phyloP scores from a whole-genome alignment of 1,140 invertebrate genomes.

The Drosophila virilis region DNA sequence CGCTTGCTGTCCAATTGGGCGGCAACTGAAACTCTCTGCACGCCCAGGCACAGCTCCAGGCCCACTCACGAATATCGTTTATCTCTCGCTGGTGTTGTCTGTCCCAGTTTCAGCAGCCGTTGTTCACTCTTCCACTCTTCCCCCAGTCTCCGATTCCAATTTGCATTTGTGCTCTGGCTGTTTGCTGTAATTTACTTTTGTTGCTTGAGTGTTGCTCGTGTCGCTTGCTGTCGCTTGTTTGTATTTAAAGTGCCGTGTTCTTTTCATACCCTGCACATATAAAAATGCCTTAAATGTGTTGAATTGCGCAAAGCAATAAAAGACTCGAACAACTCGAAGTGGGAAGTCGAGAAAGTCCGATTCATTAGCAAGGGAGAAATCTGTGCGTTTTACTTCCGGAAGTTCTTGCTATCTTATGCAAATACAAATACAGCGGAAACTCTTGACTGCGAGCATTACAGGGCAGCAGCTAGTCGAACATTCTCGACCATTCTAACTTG shows the following conservation, averaged over 20 bases:
- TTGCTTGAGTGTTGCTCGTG: constrained; percentile 11
- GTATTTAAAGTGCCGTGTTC: constrained; percentile 1
- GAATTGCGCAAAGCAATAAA: background rate
- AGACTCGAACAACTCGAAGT: background rate
- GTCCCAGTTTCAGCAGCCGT: constrained; percentile 57
- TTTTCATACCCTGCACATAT: constrained; percentile 13
- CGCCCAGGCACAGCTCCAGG: constrained; percentile 38
- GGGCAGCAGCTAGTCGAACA: constrained; percentile 12
- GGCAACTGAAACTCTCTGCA: constrained; percentile 43
- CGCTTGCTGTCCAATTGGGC: constrained; percentile 57
- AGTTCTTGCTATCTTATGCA: no score
- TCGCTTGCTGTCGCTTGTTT: constrained; percentile 6
- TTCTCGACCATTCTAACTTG: background rate
- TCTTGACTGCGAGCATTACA: background rate
- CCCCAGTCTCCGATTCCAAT: constrained; percentile 43
- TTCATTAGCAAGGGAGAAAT: background rate
- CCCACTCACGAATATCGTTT: constrained; percentile 62
- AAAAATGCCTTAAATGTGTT: background rate
- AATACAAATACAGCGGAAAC: no score
- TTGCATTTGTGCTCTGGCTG: constrained; percentile 53
- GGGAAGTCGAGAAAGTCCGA: background rate
- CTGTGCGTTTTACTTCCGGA: no score
- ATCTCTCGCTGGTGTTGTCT: constrained; percentile 36
- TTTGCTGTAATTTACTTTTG: constrained; percentile 25
- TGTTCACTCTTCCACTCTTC: constrained; percentile 22